These are phyloP conservation scores for Lepidocyrtoides sp. DNA, from an alignment of 2,888 invertebrate species.

Conservation along the genomic window DNA sequence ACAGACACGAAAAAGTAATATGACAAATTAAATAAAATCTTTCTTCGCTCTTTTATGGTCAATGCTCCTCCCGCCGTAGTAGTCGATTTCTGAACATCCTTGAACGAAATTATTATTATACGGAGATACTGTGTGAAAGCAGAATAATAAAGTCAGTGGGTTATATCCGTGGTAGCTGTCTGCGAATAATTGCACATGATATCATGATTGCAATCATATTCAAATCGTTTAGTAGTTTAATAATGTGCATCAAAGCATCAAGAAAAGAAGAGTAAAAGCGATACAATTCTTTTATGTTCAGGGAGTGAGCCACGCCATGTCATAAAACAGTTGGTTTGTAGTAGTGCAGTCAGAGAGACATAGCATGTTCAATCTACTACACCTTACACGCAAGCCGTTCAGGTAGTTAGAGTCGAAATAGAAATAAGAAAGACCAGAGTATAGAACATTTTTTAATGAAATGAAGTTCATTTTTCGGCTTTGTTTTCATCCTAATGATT, in stretches of 20 bases:
- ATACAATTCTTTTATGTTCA: neutral
- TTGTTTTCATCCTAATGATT: constrained; percentile 15
- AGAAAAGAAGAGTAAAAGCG: constrained; percentile 49
- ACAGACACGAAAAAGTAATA: neutral
- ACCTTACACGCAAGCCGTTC: neutral
- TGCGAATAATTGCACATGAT: neutral
- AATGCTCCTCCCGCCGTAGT: constrained; percentile 65
- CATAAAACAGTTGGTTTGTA: too few relatives aligned
- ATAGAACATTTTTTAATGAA: neutral
- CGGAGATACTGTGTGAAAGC: neutral
- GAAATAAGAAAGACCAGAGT: neutral
- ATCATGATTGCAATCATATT: constrained; percentile 11
- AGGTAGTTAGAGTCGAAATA: neutral
- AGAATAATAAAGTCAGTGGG: constrained; percentile 61
- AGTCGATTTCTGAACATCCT: constrained; percentile 58
- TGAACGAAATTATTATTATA: constrained; percentile 27
- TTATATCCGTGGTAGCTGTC: neutral
- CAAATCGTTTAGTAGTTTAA: neutral
- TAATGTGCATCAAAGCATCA: constrained; percentile 21
- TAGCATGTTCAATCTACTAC: too few relatives aligned
- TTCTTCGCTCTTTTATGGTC: constrained; percentile 55
- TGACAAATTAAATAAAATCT: constrained; percentile 2
- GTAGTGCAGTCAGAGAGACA: too few relatives aligned
- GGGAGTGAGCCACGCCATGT: too few relatives aligned
- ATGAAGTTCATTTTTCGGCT: constrained; percentile 12